Evolutionary conservation across 2,888 invertebrate species (phyloP).

Genomic region (Drosophila austrosaltans): DNA sequence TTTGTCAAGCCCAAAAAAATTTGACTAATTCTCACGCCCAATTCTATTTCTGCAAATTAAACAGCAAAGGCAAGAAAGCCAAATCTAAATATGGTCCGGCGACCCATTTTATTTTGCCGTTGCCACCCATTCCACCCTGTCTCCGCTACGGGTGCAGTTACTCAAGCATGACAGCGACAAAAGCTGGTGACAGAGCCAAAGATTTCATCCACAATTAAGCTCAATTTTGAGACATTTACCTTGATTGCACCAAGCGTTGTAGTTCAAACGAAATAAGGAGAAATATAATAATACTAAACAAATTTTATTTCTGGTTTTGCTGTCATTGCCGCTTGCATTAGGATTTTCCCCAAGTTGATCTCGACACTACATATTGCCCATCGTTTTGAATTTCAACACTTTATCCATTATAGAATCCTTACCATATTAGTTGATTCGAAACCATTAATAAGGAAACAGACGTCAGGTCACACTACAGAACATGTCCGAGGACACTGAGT

Average conservation of each 20-base stretch:
- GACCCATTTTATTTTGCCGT: conserved; percentile 65
- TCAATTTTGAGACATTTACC: conserved; percentile 67
- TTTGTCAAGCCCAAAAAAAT: conserved; percentile 42
- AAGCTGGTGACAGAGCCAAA: conserved; percentile 26
- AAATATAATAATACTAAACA: neutral
- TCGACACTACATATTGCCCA: neutral
- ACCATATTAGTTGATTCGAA: neutral
- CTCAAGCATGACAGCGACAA: conserved; percentile 49
- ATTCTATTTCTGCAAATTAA: conserved; percentile 55
- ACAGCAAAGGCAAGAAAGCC: conserved; percentile 43
- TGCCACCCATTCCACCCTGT: conserved; percentile 34
- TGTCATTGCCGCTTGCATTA: conserved; percentile 39
- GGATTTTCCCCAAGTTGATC: conserved; percentile 1
- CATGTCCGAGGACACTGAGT: conserved; percentile 95
- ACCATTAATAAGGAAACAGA: conserved; percentile 16
- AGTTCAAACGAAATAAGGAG: neutral
- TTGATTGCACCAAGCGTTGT: conserved; percentile 30
- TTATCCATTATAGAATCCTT: neutral
- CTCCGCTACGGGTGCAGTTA: conserved; percentile 19
- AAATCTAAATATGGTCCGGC: conserved; percentile 67
- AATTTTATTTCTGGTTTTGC: conserved; percentile 25
- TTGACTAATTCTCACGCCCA: conserved; percentile 48
- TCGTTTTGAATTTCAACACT: neutral
- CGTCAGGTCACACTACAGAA: conserved; percentile 8
- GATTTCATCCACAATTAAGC: conserved; percentile 64